Evolutionary conservation across 2,113 vertebrate genomes (phyloP).

Genomic region (Balaenoptera acutorostrata): DNA sequence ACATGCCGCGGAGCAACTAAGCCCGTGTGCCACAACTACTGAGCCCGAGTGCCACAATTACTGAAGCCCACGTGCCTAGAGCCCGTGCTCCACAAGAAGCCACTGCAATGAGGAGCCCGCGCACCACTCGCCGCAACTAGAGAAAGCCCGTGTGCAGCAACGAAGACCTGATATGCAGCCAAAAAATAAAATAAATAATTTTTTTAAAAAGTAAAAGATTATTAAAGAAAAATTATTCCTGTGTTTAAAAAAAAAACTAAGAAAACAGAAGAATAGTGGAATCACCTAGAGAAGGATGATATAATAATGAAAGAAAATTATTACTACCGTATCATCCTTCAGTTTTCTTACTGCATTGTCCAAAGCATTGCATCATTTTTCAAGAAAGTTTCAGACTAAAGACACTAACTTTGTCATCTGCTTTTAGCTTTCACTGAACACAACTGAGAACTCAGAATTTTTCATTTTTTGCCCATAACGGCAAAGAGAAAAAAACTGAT

Average conservation of each 20-base stretch:
- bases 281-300: not conserved
- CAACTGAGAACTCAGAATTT: not conserved
- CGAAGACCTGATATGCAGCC: no score
- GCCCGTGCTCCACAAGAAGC: no score
- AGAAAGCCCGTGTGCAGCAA: no score
- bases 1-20: no score
- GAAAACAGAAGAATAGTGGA: not conserved
- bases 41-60: no score
- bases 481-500: slow-evolving; percentile 5
- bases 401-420: not conserved
- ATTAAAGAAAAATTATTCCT: not conserved
- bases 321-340: not conserved
- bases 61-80: no score
- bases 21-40: no score
- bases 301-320: not conserved
- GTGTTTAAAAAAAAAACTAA: not conserved
- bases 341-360: not conserved
- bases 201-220: no score
- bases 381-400: not conserved
- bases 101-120: no score
- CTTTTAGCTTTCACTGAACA: not conserved
- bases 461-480: not conserved
- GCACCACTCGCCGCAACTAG: no score
- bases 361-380: not conserved
- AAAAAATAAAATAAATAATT: no score